Evolutionary conservation across 2,888 invertebrate genomes (phyloP), one percentile per base, ranked within the genome.

Genomic region (Adineta ricciae): DNA sequence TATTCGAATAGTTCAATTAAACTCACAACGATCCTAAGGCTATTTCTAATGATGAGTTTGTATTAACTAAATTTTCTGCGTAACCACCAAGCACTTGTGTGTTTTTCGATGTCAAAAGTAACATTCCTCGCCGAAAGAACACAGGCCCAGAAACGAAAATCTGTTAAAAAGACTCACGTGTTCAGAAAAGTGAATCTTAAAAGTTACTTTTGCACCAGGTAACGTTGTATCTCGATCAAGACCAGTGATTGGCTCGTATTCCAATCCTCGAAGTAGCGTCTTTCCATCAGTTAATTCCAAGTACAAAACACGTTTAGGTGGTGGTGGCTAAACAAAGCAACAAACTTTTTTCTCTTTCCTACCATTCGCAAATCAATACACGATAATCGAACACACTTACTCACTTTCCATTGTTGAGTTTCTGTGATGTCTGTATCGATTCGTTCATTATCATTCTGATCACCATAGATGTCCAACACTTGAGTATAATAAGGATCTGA

Each of bases 331-430:
- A 41, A 78, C 3, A 64, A 16, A 14, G 19, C 14, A 64, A 32
- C 8, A 64, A 27, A 8, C 27, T 4, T 27, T 27, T 32, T 52
- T 52, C 19, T 32, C 16, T n/a, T 14, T n/a, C 32, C 32, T 64
- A 7, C 32, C 19, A 0, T 16, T 5, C 32, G 1, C 0, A 19
- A 19, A 32, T 32, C 5, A 19, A 64, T 5, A 27, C 16, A 19
- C 0, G 0, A 5, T 32, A 9, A 32, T 14, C 27, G 16, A 64
- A 32, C 14, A 64, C 64, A 64, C 64, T 64, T 32, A 64, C 78
- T 78, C n/a, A 78, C 78, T 41, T 78, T 78, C 78, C 78, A 78
- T 78, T 78, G 73, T 78, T 38, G 38, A 41, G 38, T 41, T 78
- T 41, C 78, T 41, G 41, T 41, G 24, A n/a, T 41, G 41, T 78